Percentiles rank a stretch among this genome's conserved stretches.
Conservation (phyloP, 1,140 invertebrate genomes). For the Holotrichia oblita region DNA sequence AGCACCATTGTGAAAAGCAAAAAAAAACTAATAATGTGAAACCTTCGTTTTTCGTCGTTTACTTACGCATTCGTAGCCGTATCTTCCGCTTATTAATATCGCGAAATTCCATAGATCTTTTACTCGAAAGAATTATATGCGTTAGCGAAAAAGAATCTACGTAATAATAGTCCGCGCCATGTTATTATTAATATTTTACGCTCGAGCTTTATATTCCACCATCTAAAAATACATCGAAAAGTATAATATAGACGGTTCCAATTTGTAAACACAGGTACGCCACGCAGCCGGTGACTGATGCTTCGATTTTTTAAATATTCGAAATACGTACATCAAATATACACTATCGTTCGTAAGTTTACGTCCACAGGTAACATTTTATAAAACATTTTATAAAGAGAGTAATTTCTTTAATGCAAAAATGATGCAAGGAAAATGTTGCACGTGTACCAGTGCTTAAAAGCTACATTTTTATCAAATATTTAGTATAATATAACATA, state of each 20-base stretch:
- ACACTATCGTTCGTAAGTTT: no score
- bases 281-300: not conserved
- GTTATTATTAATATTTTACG: conserved; percentile 5
- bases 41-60: not conserved
- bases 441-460: no score
- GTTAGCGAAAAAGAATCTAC: not conserved
- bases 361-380: no score
- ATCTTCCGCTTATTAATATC: conserved; percentile 8
- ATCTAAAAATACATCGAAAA: conserved; percentile 8
- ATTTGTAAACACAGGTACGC: not conserved
- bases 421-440: no score
- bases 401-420: no score
- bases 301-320: not conserved
- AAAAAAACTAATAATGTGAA: not conserved
- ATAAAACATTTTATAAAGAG: no score
- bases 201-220: not conserved
- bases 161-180: conserved; percentile 2
- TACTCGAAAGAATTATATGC: not conserved
- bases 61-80: not conserved
- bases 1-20: not conserved
- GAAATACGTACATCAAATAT: not conserved
- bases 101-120: not conserved
- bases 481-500: no score
- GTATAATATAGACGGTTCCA: not conserved
- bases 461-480: no score